Evolutionary conservation across 2,888 invertebrate genomes (phyloP).

Genomic region (Phasia obesa): DNA sequence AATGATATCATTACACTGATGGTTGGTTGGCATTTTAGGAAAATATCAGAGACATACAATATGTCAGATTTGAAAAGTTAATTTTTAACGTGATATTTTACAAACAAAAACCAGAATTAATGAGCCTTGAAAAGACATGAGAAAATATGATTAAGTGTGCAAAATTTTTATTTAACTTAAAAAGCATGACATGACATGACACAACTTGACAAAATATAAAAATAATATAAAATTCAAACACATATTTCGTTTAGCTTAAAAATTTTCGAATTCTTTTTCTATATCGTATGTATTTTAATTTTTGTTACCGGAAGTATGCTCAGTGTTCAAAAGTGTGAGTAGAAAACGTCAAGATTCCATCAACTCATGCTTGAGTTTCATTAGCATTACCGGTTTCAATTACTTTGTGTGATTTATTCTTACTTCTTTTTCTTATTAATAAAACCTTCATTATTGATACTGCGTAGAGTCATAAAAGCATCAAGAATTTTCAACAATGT

Average conservation of each 20-base stretch:
- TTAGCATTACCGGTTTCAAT: conserved; percentile 42
- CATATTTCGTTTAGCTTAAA: not conserved
- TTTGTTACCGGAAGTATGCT: conserved; percentile 34
- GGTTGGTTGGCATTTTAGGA: not conserved
- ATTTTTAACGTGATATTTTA: conserved; percentile 4
- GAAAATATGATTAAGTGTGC: not conserved
- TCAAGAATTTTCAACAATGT: conserved; percentile 61
- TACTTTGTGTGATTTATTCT: not conserved
- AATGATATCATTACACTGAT: not conserved
- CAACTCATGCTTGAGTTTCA: conserved; percentile 8
- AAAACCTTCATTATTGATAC: conserved; percentile 63
- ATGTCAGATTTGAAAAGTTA: not conserved
- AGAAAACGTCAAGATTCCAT: not conserved
- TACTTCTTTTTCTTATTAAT: conserved; percentile 20
- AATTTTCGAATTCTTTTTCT: too few species aligned
- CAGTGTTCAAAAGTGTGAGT: conserved; percentile 17
- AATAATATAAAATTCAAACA: too few species aligned
- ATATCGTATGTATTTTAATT: too few species aligned
- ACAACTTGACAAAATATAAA: too few species aligned
- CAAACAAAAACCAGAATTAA: conserved; percentile 8
- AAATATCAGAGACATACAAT: not conserved
- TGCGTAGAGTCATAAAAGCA: conserved; percentile 47
- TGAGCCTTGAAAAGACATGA: not conserved
- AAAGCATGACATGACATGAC: conserved; percentile 8
- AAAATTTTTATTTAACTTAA: not conserved